These are phyloP conservation scores for Melikaiella ostensackeni DNA, from an alignment of 2,888 invertebrate species.

Conservation along the genomic window DNA sequence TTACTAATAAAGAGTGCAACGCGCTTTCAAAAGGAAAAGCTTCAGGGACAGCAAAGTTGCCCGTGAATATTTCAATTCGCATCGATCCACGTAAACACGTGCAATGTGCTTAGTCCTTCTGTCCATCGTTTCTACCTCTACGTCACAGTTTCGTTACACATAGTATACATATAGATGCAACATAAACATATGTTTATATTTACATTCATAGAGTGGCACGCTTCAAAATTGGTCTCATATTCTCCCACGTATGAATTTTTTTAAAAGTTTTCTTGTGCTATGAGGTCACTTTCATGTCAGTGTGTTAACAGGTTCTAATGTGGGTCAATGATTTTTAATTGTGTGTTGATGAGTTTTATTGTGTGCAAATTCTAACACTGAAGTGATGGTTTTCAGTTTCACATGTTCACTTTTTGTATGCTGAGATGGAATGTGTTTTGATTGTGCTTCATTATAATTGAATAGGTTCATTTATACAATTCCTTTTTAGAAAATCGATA, in stretches of 20 bases:
- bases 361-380: not conserved
- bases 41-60: conserved; percentile 50
- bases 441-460: not conserved
- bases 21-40: conserved; percentile 32
- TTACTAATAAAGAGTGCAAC: not conserved
- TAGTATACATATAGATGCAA: conserved; percentile 9
- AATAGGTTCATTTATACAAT: not conserved
- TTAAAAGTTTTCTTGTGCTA: not conserved
- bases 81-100: conserved; percentile 62
- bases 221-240: conserved; percentile 38
- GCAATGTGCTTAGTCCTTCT: conserved; percentile 48
- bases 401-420: not conserved
- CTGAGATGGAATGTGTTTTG: not conserved
- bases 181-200: conserved; percentile 13
- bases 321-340: not conserved
- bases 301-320: not conserved
- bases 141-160: conserved; percentile 1
- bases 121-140: conserved; percentile 15
- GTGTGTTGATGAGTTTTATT: not conserved
- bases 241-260: conserved; percentile 35
- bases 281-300: conserved; percentile 3
- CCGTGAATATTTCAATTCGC: conserved; percentile 65
- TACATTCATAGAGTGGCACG: not conserved
- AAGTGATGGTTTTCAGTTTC: not conserved
- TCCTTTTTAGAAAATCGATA: no score